Conservation (phyloP, 2,113 vertebrate genomes). For the Cebidichthys violaceus region DNA sequence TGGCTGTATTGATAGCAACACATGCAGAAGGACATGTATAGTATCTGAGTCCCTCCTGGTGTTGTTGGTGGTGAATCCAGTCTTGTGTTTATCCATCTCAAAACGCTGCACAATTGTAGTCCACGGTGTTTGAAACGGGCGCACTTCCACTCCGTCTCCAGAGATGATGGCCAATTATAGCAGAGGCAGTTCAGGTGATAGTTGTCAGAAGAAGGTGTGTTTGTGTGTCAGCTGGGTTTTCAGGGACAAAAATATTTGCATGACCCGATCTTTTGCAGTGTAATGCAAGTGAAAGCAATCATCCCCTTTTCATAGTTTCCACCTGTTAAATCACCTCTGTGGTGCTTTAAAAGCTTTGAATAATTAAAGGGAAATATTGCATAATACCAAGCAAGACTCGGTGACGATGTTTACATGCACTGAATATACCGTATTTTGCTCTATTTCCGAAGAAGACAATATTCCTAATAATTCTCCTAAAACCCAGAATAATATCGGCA, state of each 20-base stretch:
- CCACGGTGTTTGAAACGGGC: constrained; percentile 24
- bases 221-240: background rate
- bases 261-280: background rate
- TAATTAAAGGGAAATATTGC: background rate
- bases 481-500: too few species aligned
- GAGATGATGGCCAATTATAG: constrained; percentile 74
- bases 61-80: constrained; percentile 15
- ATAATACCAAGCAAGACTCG: background rate
- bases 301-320: constrained; percentile 1
- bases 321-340: background rate
- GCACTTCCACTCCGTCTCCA: constrained; percentile 28
- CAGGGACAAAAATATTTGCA: constrained; percentile 9
- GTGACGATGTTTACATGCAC: background rate
- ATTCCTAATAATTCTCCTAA: too few species aligned
- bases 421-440: too few species aligned
- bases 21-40: background rate
- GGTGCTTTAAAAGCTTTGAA: background rate
- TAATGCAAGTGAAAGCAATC: background rate
- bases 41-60: constrained; percentile 18
- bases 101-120: constrained; percentile 24
- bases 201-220: constrained; percentile 41
- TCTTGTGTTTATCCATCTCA: constrained; percentile 23
- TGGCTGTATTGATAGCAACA: constrained; percentile 22
- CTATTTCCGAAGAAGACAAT: too few species aligned
- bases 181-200: constrained; percentile 58